phyloP scores from a whole-genome alignment of 2,113 vertebrate species.

The Tachycineta bicolor region DNA sequence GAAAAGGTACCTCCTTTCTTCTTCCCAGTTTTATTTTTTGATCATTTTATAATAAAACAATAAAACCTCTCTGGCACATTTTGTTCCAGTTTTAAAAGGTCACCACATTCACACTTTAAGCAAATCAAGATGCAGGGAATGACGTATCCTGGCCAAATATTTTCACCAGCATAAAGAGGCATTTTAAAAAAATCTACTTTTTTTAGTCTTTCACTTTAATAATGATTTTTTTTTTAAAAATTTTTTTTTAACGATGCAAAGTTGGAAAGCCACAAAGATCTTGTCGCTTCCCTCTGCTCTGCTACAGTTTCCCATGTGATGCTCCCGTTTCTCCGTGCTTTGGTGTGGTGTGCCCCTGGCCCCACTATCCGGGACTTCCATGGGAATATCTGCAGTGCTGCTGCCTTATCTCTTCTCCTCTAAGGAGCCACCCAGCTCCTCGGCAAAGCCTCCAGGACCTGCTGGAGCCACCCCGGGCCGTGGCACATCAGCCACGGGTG shows the following conservation, averaged over 20 bases:
- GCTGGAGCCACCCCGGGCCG: neutral
- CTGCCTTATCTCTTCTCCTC: neutral
- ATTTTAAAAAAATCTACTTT: neutral
- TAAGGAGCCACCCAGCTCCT: neutral
- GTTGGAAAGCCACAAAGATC: neutral
- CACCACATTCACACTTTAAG: slow-evolving; percentile 19
- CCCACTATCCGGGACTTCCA: accelerated
- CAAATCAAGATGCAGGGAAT: slow-evolving; percentile 48
- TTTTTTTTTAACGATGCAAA: too few species aligned
- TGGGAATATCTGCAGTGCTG: neutral
- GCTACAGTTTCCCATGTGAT: neutral
- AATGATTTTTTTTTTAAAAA: neutral
- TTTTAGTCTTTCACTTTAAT: neutral
- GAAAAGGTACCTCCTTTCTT: neutral
- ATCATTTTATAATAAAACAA: slow-evolving; percentile 1
- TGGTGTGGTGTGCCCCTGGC: neutral
- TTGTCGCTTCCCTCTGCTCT: accelerated
- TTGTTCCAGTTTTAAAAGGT: slow-evolving; percentile 29
- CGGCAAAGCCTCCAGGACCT: neutral
- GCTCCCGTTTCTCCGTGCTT: neutral
- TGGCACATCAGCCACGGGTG: neutral
- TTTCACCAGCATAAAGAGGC: neutral
- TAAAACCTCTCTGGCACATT: neutral
- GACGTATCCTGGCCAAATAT: neutral
- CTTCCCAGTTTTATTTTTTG: neutral